These are phyloP conservation scores for Gnathonemus longibarbis DNA, from an alignment of 2,113 vertebrate species.

Conservation along the genomic window DNA sequence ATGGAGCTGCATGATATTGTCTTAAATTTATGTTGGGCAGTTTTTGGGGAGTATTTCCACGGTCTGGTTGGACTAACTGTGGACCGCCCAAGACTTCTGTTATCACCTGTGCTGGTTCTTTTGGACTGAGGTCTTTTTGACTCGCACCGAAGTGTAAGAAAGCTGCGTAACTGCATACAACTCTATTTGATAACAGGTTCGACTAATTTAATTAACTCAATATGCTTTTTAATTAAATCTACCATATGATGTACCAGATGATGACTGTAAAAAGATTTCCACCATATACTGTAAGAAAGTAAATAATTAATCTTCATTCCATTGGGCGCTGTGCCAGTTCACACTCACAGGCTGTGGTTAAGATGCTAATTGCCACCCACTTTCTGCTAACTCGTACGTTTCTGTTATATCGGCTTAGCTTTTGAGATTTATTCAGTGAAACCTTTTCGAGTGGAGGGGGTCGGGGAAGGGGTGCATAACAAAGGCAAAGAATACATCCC, in stretches of 20 bases:
- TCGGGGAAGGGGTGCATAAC: background rate
- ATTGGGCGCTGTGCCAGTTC: background rate
- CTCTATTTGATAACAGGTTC: background rate
- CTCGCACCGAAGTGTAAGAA: background rate
- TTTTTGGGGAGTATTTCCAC: background rate
- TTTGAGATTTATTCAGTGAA: background rate
- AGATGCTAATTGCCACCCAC: slow-evolving; percentile 1
- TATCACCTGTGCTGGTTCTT: background rate
- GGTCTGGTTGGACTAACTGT: background rate
- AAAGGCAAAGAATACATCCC: background rate
- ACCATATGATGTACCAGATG: background rate
- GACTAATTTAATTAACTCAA: background rate
- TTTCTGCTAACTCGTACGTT: background rate
- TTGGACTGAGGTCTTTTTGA: background rate
- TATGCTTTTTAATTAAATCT: background rate
- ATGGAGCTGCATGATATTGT: background rate
- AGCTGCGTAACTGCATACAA: background rate
- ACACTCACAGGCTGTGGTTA: background rate
- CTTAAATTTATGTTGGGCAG: background rate
- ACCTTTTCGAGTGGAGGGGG: background rate
- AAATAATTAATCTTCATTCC: background rate
- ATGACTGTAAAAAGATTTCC: background rate
- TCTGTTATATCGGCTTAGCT: background rate
- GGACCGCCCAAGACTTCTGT: background rate
- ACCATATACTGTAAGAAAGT: background rate